phyloP scores from a whole-genome alignment of 37 sponge, comb jelly and placozoan genomes.

The Cladorhizidae sp. region DNA sequence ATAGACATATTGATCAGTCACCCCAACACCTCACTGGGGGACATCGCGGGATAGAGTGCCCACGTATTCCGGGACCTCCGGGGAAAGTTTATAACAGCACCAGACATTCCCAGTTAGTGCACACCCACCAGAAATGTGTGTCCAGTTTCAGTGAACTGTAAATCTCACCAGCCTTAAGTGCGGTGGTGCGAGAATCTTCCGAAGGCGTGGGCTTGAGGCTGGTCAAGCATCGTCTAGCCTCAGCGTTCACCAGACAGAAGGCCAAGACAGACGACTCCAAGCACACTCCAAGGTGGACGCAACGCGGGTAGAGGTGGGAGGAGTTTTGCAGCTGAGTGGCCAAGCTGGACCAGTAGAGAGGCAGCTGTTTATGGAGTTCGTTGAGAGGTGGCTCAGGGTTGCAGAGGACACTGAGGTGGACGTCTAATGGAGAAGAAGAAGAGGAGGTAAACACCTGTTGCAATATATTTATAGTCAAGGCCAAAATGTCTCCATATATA shows the following conservation, averaged over 20 bases:
- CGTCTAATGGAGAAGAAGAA: background rate
- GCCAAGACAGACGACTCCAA: slow-evolving; percentile 41
- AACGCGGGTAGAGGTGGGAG: slow-evolving; percentile 13
- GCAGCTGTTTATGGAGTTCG: slow-evolving; percentile 7
- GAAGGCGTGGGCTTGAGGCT: slow-evolving; percentile 9
- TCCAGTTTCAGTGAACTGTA: too few species aligned
- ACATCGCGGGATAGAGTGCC: too few species aligned
- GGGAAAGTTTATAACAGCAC: too few species aligned
- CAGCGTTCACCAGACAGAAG: slow-evolving; percentile 35
- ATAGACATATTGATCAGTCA: too few species aligned
- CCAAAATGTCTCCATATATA: too few species aligned
- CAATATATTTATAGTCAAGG: too few species aligned
- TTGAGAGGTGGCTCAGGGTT: slow-evolving; percentile 50
- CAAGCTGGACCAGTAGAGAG: slow-evolving; percentile 25
- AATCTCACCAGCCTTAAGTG: slow-evolving; percentile 23
- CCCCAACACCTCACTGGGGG: too few species aligned
- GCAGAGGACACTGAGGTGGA: slow-evolving; percentile 43
- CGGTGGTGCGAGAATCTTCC: background rate
- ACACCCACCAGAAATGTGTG: too few species aligned
- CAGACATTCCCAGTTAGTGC: too few species aligned
- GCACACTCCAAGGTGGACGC: slow-evolving; percentile 18
- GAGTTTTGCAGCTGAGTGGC: slow-evolving; percentile 18
- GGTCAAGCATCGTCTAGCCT: slow-evolving; percentile 2
- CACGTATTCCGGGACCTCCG: too few species aligned
- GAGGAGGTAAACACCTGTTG: too few species aligned